Evolutionary conservation across 2,888 invertebrate species (phyloP).

Genomic region (Scelioninae gen. 2): DNA sequence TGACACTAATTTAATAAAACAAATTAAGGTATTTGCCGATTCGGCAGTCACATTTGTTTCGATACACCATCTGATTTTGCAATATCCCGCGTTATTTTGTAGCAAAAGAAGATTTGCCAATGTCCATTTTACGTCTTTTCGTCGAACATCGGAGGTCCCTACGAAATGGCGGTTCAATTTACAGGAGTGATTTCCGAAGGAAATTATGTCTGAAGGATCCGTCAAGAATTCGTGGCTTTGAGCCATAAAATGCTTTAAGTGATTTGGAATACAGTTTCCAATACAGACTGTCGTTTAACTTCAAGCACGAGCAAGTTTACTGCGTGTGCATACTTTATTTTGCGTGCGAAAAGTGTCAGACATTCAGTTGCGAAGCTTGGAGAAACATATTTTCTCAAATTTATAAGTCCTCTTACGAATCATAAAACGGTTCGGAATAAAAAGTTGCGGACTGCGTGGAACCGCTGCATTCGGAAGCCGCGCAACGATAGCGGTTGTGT

Average conservation of each 20-base stretch:
- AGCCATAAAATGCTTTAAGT: slow-evolving; percentile 40
- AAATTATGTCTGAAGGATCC: slow-evolving; percentile 7
- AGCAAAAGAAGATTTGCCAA: too few species aligned
- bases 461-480: neutral
- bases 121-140: too few species aligned
- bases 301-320: slow-evolving; percentile 36
- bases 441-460: slow-evolving; percentile 16
- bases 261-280: slow-evolving; percentile 22
- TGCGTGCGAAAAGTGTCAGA: slow-evolving; percentile 21
- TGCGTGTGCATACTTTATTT: slow-evolving; percentile 42
- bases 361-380: slow-evolving; percentile 18
- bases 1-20: too few species aligned
- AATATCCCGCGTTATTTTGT: too few species aligned
- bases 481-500: slow-evolving; percentile 16
- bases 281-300: slow-evolving; percentile 21
- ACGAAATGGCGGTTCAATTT: too few species aligned
- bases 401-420: slow-evolving; percentile 34
- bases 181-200: slow-evolving; percentile 8
- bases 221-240: slow-evolving; percentile 15
- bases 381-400: slow-evolving; percentile 37
- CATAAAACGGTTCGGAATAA: slow-evolving; percentile 26
- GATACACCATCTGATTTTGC: too few species aligned
- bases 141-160: too few species aligned
- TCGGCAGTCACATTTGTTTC: too few species aligned
- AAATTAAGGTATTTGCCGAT: too few species aligned